Evolutionary conservation across 1,140 invertebrate species (phyloP), one percentile per base, ranked within the genome.

Genomic region (Colletes gigas): DNA sequence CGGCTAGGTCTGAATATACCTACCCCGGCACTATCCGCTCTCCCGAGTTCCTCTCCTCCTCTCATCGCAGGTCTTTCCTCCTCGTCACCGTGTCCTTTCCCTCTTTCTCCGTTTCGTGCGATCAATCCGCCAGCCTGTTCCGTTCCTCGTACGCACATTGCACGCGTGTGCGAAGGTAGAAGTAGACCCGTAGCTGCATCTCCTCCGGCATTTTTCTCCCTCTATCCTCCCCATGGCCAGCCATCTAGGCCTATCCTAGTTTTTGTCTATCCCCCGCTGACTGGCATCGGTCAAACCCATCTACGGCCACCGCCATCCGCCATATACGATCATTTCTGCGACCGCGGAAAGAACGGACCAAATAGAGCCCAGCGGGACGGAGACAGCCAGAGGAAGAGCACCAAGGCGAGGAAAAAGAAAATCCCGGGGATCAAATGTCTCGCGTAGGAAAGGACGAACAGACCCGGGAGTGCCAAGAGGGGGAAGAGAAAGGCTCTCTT

Each of bases 211-310:
- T 70, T 50, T 75, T 52, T 72, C 39, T 71, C 67, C 59, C 63
- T 63, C 30, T 52, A 65, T 65, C 79, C 57, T 57, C 30, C 47
- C 41, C 50, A 1, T 50, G 41, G 30, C 50, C 77, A 9, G 83
- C 90, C 90, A 91, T 90, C 89, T 91, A 91, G 86, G 90, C 87
- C 86, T 89, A 91, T 92, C 90, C 90, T 91, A 91, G 91, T 92
- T 92, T 92, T 92, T 92, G 84, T 83, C 88, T 90, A 88, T 78
- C 62, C 80, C 39, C 7, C 67, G 60, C 44, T 81, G 83, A 78
- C 80, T 84, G 86, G 80, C 82, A 81, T 72, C 81, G 63, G 76
- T 77, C 81, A 78, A 89, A 77, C 90, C 90, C 90, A 89, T 91
- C 90, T 91, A 90, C 77, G 90, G 90, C 81, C 79, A 68, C 60